Conservation (phyloP, 2,888 invertebrate genomes). For the Acleris laterana region DNA sequence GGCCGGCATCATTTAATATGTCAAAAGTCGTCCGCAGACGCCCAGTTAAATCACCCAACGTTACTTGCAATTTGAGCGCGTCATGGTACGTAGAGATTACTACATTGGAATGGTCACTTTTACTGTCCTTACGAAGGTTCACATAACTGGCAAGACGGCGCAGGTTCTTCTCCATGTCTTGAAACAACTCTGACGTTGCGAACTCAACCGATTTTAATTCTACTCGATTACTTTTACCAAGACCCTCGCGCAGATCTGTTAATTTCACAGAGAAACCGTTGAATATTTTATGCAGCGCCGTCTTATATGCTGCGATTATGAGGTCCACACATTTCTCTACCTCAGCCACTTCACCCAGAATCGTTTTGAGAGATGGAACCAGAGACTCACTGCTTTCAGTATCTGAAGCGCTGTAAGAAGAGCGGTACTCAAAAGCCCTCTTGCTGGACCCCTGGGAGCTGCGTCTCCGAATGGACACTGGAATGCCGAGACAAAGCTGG, state of each 20-base stretch:
- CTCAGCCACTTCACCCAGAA: slow-evolving; percentile 47
- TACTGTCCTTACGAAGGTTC: slow-evolving; percentile 23
- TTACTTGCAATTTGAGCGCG: slow-evolving; percentile 56
- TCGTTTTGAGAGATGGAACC: slow-evolving; percentile 39
- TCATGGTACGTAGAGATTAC: slow-evolving; percentile 48
- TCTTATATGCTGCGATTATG: slow-evolving; percentile 61
- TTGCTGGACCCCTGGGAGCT: slow-evolving; percentile 35
- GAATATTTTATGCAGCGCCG: slow-evolving; percentile 56
- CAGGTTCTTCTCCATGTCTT: slow-evolving; percentile 50
- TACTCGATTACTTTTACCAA: slow-evolving; percentile 42
- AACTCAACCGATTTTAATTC: slow-evolving; percentile 39
- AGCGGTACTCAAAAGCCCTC: too few species aligned
- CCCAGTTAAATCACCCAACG: slow-evolving; percentile 58
- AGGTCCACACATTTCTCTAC: slow-evolving; percentile 53
- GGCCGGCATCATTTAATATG: slow-evolving; percentile 63
- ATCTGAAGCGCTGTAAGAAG: slow-evolving; percentile 2
- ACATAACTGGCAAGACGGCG: slow-evolving; percentile 44
- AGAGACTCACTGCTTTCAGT: slow-evolving; percentile 17
- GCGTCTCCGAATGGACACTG: slow-evolving; percentile 42
- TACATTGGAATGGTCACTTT: slow-evolving; percentile 36
- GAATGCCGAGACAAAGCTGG: slow-evolving; percentile 57
- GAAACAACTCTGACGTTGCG: slow-evolving; percentile 45
- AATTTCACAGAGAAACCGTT: slow-evolving; percentile 55
- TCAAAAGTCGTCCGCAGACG: slow-evolving; percentile 61
- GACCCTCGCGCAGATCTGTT: slow-evolving; percentile 51